These are phyloP conservation scores for Bradypodion ventrale DNA, from an alignment of 2,797 vertebrate species.

Conservation along the genomic window DNA sequence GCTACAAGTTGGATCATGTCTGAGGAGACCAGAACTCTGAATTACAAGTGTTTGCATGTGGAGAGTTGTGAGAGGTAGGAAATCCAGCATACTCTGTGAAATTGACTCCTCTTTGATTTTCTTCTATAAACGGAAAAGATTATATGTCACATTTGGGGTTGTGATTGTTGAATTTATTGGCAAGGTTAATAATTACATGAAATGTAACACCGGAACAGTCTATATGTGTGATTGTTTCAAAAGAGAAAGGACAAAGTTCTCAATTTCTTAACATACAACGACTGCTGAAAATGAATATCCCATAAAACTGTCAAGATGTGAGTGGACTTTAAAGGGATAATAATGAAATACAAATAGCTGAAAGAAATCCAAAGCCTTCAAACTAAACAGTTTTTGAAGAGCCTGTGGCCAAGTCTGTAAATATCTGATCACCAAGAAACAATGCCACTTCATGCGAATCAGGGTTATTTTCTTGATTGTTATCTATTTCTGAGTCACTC, in stretches of 20 bases:
- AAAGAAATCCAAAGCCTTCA: not conserved
- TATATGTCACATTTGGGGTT: not conserved
- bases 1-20: not conserved
- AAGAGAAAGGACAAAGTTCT: slow-evolving; percentile 3
- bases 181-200: not conserved
- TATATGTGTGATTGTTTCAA: not conserved
- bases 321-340: not conserved
- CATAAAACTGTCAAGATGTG: not conserved
- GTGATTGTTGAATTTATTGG: not conserved
- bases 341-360: not conserved
- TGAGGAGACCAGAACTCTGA: not conserved
- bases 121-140: not conserved
- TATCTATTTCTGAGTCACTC: not conserved
- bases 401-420: too few relatives aligned
- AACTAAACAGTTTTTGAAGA: not conserved
- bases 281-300: not conserved
- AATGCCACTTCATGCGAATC: not conserved
- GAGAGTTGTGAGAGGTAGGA: not conserved
- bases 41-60: not conserved
- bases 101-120: not conserved
- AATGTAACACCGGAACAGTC: not conserved
- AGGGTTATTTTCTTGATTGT: not conserved
- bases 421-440: not conserved
- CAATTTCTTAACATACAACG: not conserved
- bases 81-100: not conserved